Evolutionary conservation across 2,888 invertebrate genomes (phyloP).

Genomic region (Meghimatium bilineatum): DNA sequence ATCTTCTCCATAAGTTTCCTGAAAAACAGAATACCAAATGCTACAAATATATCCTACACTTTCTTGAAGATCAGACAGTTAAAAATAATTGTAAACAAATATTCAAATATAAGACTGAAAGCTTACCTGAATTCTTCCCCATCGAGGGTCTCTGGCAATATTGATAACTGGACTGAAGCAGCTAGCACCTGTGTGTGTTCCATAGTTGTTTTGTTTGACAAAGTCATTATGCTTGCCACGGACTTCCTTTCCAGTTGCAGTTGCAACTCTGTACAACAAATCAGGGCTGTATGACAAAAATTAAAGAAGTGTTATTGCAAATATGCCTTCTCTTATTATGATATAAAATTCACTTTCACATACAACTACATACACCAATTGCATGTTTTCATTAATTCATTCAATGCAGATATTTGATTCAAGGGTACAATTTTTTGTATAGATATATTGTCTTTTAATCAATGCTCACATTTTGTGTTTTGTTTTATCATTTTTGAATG

Average conservation of each 20-base stretch:
- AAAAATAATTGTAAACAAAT: too few relatives aligned
- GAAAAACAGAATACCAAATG: too few relatives aligned
- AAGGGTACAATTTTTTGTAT: too few relatives aligned
- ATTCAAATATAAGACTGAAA: not conserved
- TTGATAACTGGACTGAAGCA: slow-evolving; percentile 53
- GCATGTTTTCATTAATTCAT: too few relatives aligned
- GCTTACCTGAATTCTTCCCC: slow-evolving; percentile 75
- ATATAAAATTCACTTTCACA: not conserved
- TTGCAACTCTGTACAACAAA: slow-evolving; percentile 34
- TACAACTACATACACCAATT: too few relatives aligned
- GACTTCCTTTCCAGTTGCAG: slow-evolving; percentile 44
- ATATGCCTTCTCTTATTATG: not conserved
- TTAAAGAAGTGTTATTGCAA: not conserved
- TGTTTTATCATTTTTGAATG: too few relatives aligned
- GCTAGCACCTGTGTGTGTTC: slow-evolving; percentile 60
- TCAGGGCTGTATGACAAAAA: slow-evolving; percentile 23
- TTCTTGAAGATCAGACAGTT: too few relatives aligned
- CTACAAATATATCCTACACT: too few relatives aligned
- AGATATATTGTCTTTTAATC: too few relatives aligned
- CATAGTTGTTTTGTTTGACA: slow-evolving; percentile 16
- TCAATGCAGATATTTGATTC: too few relatives aligned
- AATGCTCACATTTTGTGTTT: too few relatives aligned
- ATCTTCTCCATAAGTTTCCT: too few relatives aligned
- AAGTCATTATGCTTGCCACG: slow-evolving; percentile 50
- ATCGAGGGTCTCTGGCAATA: slow-evolving; percentile 69